phyloP scores from a whole-genome alignment of 2,113 vertebrate genomes.

The Dipodomys stephensi region DNA sequence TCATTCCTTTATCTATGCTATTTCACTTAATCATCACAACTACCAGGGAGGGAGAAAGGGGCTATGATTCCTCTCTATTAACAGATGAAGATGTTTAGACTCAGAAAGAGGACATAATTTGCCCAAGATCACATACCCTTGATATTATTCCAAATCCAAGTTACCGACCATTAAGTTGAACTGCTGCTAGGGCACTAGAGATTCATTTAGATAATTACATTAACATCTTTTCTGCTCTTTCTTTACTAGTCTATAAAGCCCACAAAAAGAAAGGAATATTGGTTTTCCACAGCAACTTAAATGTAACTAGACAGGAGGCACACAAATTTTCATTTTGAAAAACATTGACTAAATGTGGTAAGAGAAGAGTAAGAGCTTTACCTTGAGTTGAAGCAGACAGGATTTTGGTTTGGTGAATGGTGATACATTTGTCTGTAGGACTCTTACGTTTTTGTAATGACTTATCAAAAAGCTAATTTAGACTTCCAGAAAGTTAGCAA shows the following conservation, averaged over 20 bases:
- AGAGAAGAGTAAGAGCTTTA: neutral
- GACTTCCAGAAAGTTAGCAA: neutral
- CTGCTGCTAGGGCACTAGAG: neutral
- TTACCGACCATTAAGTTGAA: constrained; percentile 1
- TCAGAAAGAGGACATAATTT: constrained; percentile 5
- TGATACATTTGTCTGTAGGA: neutral
- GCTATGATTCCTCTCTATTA: neutral
- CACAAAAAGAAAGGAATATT: constrained; percentile 7
- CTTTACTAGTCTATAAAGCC: neutral
- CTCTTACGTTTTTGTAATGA: neutral
- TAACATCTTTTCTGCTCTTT: neutral
- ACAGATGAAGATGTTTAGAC: constrained; percentile 9
- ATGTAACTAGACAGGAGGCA: neutral
- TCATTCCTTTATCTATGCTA: neutral
- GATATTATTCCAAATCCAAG: neutral
- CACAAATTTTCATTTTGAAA: neutral
- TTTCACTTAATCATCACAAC: neutral
- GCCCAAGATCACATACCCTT: neutral
- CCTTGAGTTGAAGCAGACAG: neutral
- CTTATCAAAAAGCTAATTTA: neutral
- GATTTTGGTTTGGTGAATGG: neutral
- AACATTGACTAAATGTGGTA: neutral
- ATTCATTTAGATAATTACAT: constrained; percentile 56
- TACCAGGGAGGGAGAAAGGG: neutral
- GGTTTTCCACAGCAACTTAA: neutral